Evolutionary conservation across 2,797 vertebrate species (phyloP), one percentile per base, ranked within the genome.

Genomic region (Ataeniobius toweri): DNA sequence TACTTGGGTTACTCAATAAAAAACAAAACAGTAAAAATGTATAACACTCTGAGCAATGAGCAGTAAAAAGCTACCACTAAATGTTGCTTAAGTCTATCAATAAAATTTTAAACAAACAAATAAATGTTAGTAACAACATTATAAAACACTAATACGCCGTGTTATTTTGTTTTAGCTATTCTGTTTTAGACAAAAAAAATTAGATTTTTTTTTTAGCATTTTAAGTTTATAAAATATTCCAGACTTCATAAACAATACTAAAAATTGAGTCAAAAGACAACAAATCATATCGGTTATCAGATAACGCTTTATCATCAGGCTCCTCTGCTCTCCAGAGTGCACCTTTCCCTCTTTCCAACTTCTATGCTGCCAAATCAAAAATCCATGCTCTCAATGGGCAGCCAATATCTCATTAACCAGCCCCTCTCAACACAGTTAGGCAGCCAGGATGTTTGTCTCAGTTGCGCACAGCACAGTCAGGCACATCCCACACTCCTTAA

Each of bases 381-480:
- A 95, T 95, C 95, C 92, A 95, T 94, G 93, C 92, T 93, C 92
- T 95, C 94, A 91, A 95, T 95, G 93, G 92, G 92, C 93, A 94
- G 93, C 95, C 95, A 95, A 96, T 96, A 96, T 95, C 95, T 95
- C 94, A 96, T 96, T 96, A 96, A 94, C 77, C 90, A 95, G 93
- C 91, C 89, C 86, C 88, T 89, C 87, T 92, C 88, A 92, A 89
- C 88, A 87, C 85, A 89, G 88, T 61, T 88, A 91, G 87, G 84
- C 90, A 88, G 92, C 86, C 91, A 89, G 92, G 90, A 92, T 92
- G 93, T 92, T 91, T 78, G 85, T 92, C 90, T 94, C 88, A 86
- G 88, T 68, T 71, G 87, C 86, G 86, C 87, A 87, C 85, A 77
- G 85, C 85, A 28, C 83, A 88, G 87, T 86, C 86, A 90, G 86